These are phyloP conservation scores for Lemur catta DNA, from an alignment of 2,797 vertebrate species.

Conservation along the genomic window DNA sequence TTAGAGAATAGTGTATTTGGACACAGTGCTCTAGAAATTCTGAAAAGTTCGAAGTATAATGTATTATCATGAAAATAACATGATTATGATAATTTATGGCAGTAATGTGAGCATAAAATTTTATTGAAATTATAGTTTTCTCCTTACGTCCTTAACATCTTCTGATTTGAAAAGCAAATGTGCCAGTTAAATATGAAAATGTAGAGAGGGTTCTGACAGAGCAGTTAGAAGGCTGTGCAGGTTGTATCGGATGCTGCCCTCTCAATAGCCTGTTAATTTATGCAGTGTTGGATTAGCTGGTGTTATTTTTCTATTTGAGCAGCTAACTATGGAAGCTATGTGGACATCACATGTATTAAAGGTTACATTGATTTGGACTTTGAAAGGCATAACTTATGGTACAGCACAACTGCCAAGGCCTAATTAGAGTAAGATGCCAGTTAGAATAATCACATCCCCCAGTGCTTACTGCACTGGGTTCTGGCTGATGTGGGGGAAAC, in stretches of 20 bases:
- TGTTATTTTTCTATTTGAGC: not conserved
- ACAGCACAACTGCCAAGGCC: not conserved
- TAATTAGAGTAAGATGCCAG: not conserved
- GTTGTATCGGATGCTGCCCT: not conserved
- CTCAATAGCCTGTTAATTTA: not conserved
- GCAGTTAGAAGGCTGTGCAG: not conserved
- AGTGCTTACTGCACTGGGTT: not conserved
- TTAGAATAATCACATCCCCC: not conserved
- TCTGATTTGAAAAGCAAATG: not conserved
- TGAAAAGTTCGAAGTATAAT: not conserved
- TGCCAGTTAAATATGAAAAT: not conserved
- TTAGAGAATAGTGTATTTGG: not conserved
- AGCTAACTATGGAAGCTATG: not conserved
- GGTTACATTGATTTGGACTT: not conserved
- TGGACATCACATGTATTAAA: not conserved
- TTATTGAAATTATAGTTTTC: not conserved
- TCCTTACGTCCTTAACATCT: not conserved
- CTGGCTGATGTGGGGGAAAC: not conserved
- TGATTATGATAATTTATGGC: not conserved
- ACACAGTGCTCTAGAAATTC: not conserved
- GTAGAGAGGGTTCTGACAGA: not conserved
- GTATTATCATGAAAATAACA: not conserved
- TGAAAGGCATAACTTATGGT: not conserved
- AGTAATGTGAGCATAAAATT: not conserved
- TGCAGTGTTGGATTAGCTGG: not conserved